Percentiles rank a stretch among this genome's conserved stretches.
Conservation (phyloP, 2,113 vertebrate species). For the Harpagus bidentatus region DNA sequence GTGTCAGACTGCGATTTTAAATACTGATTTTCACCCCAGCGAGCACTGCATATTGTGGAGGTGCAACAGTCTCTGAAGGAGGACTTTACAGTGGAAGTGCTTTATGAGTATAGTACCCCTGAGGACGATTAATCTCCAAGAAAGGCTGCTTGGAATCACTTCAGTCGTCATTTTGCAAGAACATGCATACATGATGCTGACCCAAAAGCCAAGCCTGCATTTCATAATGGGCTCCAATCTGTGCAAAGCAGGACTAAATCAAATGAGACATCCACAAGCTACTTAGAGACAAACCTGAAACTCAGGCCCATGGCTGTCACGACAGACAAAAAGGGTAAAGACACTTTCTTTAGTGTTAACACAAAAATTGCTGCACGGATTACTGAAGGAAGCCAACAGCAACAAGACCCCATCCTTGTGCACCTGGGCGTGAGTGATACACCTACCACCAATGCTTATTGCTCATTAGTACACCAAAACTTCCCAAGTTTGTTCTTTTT, state of each 20-base stretch:
- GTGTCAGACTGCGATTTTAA: neutral
- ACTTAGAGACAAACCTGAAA: neutral
- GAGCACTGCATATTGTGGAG: neutral
- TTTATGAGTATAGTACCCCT: neutral
- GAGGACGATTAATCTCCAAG: neutral
- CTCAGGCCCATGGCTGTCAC: accelerated
- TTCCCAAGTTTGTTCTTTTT: neutral
- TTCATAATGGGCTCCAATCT: neutral
- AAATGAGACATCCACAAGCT: neutral
- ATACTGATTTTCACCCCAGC: neutral
- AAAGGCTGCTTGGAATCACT: neutral
- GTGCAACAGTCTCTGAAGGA: neutral
- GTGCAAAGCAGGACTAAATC: neutral
- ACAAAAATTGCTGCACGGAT: neutral
- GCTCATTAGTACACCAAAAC: neutral
- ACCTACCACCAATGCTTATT: neutral
- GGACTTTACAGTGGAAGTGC: neutral
- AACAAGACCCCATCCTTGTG: neutral
- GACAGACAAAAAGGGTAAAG: neutral
- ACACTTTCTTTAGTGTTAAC: neutral
- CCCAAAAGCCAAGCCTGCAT: neutral
- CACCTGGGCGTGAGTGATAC: neutral
- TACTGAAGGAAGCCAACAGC: neutral
- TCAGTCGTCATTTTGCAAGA: neutral
- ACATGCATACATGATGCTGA: neutral